phyloP scores from a whole-genome alignment of 92 coral and sea anemone species.

The Phymanthus crucifer region DNA sequence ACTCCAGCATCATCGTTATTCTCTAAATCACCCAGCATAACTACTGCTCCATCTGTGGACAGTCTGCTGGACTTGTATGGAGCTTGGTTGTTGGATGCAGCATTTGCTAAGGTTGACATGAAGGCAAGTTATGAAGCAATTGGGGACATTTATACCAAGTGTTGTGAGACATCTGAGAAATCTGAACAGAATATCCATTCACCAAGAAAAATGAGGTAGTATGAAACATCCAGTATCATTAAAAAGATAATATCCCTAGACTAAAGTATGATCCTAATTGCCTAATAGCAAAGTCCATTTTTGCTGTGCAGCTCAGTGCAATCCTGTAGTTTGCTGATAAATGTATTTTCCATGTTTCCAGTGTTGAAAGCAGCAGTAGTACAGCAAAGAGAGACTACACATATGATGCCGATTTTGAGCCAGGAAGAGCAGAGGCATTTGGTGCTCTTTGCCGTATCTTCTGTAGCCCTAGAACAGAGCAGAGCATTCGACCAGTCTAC shows the following conservation, averaged over 20 bases:
- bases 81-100: constrained; percentile 95
- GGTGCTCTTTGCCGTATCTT: constrained; percentile 95
- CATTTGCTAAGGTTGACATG: constrained; percentile 79
- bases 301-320: no score
- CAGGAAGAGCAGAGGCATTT: constrained; percentile 97
- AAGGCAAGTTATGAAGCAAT: constrained; percentile 63
- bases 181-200: neutral
- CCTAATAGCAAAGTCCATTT: no score
- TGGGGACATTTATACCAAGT: constrained; percentile 59
- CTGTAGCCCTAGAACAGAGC: constrained; percentile 91
- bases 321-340: no score
- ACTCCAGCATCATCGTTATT: constrained; percentile 60
- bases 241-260: no score
- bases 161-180: constrained; percentile 13
- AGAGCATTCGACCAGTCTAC: constrained; percentile 83
- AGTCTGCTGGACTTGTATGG: constrained; percentile 94
- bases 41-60: constrained; percentile 79
- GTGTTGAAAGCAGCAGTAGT: constrained; percentile 52
- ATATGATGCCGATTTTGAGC: constrained; percentile 78
- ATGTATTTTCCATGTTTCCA: neutral
- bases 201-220: constrained; percentile 41
- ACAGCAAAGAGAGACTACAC: constrained; percentile 24
- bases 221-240: no score
- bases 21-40: constrained; percentile 37
- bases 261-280: no score